Percentiles rank a stretch among this genome's conserved stretches.
These are phyloP conservation scores for Odontocolon sp. DNA, from an alignment of 2,888 invertebrate genomes.

Conservation along the genomic window DNA sequence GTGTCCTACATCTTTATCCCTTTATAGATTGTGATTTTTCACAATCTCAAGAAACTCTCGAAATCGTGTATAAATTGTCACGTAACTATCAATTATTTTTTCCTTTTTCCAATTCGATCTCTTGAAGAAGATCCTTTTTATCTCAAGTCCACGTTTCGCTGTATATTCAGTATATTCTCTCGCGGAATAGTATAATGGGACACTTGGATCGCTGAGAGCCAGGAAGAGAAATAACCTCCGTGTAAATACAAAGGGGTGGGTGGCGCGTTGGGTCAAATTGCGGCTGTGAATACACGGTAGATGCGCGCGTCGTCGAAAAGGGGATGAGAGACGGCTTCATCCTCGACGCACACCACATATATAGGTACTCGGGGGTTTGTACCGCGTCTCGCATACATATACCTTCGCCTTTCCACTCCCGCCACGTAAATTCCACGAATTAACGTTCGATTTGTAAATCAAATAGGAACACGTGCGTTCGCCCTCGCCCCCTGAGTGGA, in stretches of 20 bases:
- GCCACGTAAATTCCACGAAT: conserved; percentile 66
- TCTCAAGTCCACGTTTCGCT: neutral
- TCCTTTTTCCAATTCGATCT: too few species aligned
- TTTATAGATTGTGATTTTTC: too few species aligned
- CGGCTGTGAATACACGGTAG: conserved; percentile 54
- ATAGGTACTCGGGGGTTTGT: conserved; percentile 38
- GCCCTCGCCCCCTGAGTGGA: conserved; percentile 14
- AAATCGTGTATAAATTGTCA: too few species aligned
- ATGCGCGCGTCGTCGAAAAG: conserved; percentile 3
- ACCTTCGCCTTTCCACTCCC: conserved; percentile 54
- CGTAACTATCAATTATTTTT: too few species aligned
- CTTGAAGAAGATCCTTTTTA: too few species aligned
- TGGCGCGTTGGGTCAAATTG: conserved; percentile 55
- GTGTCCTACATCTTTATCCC: too few species aligned
- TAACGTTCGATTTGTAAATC: conserved; percentile 71
- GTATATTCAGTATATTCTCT: neutral
- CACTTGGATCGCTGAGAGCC: conserved; percentile 38
- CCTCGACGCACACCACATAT: conserved; percentile 47
- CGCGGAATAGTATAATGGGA: conserved; percentile 15
- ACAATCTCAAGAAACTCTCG: too few species aligned
- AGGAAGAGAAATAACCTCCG: conserved; percentile 54
- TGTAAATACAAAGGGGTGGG: conserved; percentile 64
- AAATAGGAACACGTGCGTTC: conserved; percentile 62
- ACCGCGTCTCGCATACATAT: conserved; percentile 2
- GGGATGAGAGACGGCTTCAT: conserved; percentile 58